Evolutionary conservation across 2,113 vertebrate genomes (phyloP).

Genomic region (Eptesicus fuscus): DNA sequence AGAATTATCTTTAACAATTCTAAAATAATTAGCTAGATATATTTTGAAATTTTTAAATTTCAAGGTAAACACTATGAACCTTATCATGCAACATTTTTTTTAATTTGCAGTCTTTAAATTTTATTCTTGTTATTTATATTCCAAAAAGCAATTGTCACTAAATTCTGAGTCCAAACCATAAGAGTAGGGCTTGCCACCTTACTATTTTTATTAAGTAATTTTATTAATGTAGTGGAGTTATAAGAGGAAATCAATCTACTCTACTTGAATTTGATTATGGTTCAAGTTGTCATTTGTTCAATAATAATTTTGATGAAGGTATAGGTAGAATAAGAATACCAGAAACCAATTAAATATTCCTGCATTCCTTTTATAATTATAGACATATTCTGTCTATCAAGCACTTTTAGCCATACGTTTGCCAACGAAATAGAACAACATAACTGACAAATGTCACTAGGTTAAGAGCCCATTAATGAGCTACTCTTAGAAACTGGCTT

Average conservation of each 20-base stretch:
- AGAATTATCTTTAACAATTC: not conserved
- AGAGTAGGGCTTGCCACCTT: not conserved
- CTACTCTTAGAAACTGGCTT: not conserved
- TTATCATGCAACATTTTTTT: not conserved
- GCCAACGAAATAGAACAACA: not conserved
- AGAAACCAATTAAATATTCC: not conserved
- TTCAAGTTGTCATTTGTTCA: not conserved
- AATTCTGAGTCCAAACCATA: not conserved
- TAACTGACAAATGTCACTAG: not conserved
- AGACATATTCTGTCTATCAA: not conserved
- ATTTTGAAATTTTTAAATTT: not conserved
- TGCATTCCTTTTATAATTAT: not conserved
- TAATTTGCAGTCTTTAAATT: not conserved
- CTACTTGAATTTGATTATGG: not conserved
- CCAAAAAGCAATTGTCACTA: not conserved
- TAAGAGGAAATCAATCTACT: not conserved
- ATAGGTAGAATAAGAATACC: not conserved
- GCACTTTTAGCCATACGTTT: not conserved
- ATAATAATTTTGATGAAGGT: not conserved
- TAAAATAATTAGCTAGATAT: not conserved
- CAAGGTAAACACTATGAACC: not conserved
- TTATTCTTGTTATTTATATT: not conserved
- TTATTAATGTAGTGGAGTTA: not conserved
- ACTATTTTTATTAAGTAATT: not conserved
- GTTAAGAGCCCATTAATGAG: not conserved